Percentiles rank a stretch among this genome's conserved stretches.
These are phyloP conservation scores for Hemibagrus guttatus DNA, from an alignment of 2,797 vertebrate species.

Conservation along the genomic window DNA sequence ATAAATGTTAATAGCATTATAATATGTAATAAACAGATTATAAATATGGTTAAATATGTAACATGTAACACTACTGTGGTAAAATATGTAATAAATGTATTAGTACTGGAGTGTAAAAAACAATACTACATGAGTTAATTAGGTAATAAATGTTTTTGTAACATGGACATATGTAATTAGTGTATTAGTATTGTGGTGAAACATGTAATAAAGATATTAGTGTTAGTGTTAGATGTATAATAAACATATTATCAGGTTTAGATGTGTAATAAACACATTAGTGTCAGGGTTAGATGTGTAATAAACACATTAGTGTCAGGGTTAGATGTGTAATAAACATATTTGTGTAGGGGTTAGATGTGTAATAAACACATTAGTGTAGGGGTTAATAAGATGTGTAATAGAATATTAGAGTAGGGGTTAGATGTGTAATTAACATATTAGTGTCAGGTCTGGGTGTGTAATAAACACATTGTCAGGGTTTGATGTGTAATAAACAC, in stretches of 20 bases:
- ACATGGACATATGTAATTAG: too few species aligned
- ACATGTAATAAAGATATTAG: neutral
- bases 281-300: neutral
- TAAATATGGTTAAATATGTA: too few species aligned
- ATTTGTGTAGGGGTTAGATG: neutral
- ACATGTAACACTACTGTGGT: too few species aligned
- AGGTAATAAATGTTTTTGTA: too few species aligned
- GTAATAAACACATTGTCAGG: neutral
- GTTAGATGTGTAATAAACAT: neutral
- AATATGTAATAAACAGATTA: too few species aligned
- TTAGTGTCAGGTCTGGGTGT: neutral
- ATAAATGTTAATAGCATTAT: too few species aligned
- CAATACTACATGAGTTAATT: too few species aligned
- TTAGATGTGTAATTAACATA: neutral
- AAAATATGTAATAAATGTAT: too few species aligned
- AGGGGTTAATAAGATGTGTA: neutral
- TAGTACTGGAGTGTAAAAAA: too few species aligned
- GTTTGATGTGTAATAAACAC: neutral
- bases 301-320: neutral
- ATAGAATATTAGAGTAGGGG: neutral
- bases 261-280: neutral
- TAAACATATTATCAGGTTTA: neutral
- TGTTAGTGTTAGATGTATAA: neutral
- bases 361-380: neutral
- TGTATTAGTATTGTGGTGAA: too few species aligned